Percentiles rank a stretch among this genome's conserved stretches.
Conservation (phyloP, 2,113 vertebrate genomes). For the Cheilinus undulatus region DNA sequence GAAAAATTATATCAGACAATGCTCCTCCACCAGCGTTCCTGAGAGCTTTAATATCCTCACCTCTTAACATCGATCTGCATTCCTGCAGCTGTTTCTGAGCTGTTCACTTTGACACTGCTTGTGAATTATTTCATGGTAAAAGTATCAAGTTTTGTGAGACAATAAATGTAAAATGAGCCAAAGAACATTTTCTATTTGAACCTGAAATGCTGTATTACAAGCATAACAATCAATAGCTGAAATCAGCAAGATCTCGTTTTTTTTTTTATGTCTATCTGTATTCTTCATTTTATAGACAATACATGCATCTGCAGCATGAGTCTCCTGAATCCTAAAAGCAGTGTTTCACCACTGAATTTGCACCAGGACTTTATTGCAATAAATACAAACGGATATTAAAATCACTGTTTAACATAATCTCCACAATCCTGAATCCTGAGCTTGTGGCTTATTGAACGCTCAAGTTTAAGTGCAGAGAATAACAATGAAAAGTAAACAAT, state of each 20-base stretch:
- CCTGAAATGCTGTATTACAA: not conserved
- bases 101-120: not conserved
- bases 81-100: not conserved
- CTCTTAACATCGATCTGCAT: not conserved
- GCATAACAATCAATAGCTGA: not conserved
- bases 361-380: too few relatives aligned
- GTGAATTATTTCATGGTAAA: too few relatives aligned
- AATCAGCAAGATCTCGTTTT: too few relatives aligned
- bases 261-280: too few relatives aligned
- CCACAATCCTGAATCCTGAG: not conserved
- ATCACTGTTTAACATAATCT: not conserved
- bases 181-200: not conserved
- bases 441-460: not conserved
- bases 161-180: too few relatives aligned
- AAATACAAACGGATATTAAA: not conserved
- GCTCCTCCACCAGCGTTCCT: slow-evolving; percentile 37
- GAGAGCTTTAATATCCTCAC: not conserved
- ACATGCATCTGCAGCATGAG: too few relatives aligned
- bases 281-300: too few relatives aligned
- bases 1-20: slow-evolving; percentile 55
- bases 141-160: too few relatives aligned
- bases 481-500: not conserved
- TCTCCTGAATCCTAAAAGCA: too few relatives aligned
- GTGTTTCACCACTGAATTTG: too few relatives aligned
- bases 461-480: too few relatives aligned